These are phyloP conservation scores for Syngnathus typhle DNA, from an alignment of 2,113 vertebrate genomes.

Conservation along the genomic window DNA sequence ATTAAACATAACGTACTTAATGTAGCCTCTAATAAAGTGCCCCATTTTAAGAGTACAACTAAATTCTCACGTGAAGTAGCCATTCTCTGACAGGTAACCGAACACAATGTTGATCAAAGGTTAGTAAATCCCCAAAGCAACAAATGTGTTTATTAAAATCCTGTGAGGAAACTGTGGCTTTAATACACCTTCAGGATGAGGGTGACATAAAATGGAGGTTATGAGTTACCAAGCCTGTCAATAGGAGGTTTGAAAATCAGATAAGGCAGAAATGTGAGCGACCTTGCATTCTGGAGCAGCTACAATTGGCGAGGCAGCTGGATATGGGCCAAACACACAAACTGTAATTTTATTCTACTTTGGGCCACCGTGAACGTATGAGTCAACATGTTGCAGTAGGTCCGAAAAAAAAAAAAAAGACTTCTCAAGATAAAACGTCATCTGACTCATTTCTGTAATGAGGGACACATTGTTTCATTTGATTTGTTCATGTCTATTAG, in stretches of 20 bases:
- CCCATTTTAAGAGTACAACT: conserved; percentile 14
- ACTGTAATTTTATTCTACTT: conserved; percentile 8
- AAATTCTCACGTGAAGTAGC: conserved; percentile 17
- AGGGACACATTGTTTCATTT: too few species aligned
- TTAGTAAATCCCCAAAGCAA: conserved; percentile 13
- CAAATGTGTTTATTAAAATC: conserved; percentile 19
- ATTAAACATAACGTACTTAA: conserved; percentile 18
- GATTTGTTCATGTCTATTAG: not conserved
- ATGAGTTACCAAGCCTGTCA: conserved; percentile 12
- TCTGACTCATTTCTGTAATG: not conserved
- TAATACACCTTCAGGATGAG: conserved; percentile 23
- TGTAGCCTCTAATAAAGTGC: conserved; percentile 6
- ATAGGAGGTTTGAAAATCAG: conserved; percentile 7
- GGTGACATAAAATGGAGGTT: conserved; percentile 6
- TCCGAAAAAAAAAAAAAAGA: not conserved
- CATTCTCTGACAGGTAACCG: not conserved
- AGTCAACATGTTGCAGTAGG: not conserved
- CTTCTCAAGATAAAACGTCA: not conserved
- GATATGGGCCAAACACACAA: conserved; percentile 20
- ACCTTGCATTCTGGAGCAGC: conserved; percentile 35
- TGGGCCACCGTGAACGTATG: conserved; percentile 6
- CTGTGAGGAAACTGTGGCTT: conserved; percentile 31
- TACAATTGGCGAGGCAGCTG: conserved; percentile 38
- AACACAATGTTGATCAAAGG: conserved; percentile 19
- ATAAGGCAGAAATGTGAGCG: conserved; percentile 35